Conservation (phyloP, 2,113 vertebrate species). For the Synodontis membranacea region DNA sequence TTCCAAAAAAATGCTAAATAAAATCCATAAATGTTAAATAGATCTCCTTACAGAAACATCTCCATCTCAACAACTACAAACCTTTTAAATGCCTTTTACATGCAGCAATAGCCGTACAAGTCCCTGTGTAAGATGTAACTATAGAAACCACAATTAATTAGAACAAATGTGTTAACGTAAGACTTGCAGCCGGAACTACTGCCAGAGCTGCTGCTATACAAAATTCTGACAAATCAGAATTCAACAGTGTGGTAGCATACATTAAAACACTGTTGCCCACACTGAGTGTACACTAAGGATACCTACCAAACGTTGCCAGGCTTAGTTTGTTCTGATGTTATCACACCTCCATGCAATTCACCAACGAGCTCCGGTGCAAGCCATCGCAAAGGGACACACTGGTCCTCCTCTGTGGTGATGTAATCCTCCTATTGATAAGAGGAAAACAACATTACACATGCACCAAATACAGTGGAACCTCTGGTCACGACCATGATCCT, state of each 20-base stretch:
- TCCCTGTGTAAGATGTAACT: not conserved
- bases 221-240: not conserved
- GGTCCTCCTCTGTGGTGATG: conserved; percentile 90
- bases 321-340: conserved; percentile 90
- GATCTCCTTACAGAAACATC: not conserved
- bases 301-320: conserved; percentile 95
- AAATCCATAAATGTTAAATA: not conserved
- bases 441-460: not conserved
- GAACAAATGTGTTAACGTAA: not conserved
- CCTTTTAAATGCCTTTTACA: not conserved
- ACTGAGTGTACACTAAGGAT: not conserved
- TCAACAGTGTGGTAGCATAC: not conserved
- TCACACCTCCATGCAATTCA: conserved; percentile 87
- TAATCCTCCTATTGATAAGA: conserved; percentile 85
- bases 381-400: conserved; percentile 89
- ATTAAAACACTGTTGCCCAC: not conserved
- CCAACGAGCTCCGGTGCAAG: conserved; percentile 92
- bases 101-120: not conserved
- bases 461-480: too few relatives aligned
- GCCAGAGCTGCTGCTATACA: not conserved
- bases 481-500: too few relatives aligned
- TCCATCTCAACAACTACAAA: not conserved
- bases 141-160: not conserved
- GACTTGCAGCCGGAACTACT: not conserved
- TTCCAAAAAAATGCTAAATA: not conserved